Percentiles rank a stretch among this genome's conserved stretches.
These are phyloP conservation scores for Silurus lanzhouensis DNA, from an alignment of 2,797 vertebrate genomes.

Conservation along the genomic window DNA sequence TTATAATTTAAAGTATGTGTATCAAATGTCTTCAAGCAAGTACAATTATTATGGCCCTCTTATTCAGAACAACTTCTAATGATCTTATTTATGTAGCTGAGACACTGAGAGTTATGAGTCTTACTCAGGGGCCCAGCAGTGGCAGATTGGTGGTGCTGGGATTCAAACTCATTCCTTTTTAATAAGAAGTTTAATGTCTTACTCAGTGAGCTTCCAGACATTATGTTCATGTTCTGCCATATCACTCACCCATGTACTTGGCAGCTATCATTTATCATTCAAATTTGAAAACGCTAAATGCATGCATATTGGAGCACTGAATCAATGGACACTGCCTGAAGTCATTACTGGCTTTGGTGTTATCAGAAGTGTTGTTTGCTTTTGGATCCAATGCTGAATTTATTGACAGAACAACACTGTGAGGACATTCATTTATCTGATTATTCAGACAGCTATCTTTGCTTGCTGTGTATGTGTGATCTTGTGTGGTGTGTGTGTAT, in stretches of 20 bases:
- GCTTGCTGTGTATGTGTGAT: not conserved
- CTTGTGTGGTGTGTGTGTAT: not conserved
- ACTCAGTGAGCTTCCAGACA: too few relatives aligned
- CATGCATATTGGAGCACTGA: not conserved
- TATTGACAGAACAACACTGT: not conserved
- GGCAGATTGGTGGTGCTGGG: too few relatives aligned
- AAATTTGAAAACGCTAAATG: too few relatives aligned
- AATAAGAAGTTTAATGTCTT: too few relatives aligned
- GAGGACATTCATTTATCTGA: not conserved
- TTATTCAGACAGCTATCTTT: slow-evolving; percentile 20
- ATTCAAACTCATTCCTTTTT: too few relatives aligned
- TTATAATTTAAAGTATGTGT: too few relatives aligned
- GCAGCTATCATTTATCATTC: not conserved
- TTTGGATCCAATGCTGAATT: not conserved
- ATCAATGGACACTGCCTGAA: not conserved
- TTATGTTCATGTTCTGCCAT: too few relatives aligned
- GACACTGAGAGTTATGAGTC: too few relatives aligned
- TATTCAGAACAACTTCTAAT: too few relatives aligned
- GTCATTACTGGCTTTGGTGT: slow-evolving; percentile 6
- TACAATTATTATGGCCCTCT: not conserved
- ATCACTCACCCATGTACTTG: not conserved
- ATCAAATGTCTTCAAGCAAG: not conserved
- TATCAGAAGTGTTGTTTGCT: slow-evolving; percentile 22
- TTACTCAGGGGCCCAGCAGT: too few relatives aligned
- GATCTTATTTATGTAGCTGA: too few relatives aligned